Percentiles rank a stretch among this genome's conserved stretches.
These are phyloP conservation scores for Neoitamus cyanurus DNA, from an alignment of 2,888 invertebrate genomes.

Conservation along the genomic window DNA sequence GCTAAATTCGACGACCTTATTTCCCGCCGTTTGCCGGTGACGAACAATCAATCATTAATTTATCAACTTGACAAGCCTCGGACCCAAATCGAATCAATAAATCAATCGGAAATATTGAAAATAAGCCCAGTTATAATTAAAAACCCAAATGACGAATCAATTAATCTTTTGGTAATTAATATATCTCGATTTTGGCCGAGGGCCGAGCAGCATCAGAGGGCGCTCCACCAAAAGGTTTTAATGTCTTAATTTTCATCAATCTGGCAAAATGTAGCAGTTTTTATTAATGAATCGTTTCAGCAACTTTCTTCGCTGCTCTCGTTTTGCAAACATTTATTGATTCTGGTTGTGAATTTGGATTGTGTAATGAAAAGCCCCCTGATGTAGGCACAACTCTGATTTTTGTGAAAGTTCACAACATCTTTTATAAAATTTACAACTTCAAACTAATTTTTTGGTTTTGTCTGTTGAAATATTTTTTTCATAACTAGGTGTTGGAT, in stretches of 20 bases:
- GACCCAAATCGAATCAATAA: slow-evolving; percentile 30
- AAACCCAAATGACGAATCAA: slow-evolving; percentile 16
- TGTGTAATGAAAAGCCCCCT: too few species aligned
- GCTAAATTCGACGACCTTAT: not conserved
- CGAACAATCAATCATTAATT: slow-evolving; percentile 35
- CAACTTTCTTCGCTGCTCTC: not conserved
- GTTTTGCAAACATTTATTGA: too few species aligned
- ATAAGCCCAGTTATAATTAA: slow-evolving; percentile 14
- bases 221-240: not conserved
- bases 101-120: slow-evolving; percentile 15
- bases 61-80: slow-evolving; percentile 24
- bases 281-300: not conserved
- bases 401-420: too few species aligned
- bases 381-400: too few species aligned
- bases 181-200: not conserved
- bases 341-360: too few species aligned
- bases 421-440: too few species aligned
- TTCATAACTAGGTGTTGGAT: too few species aligned
- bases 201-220: not conserved
- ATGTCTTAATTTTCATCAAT: not conserved
- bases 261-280: not conserved
- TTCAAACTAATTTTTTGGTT: too few species aligned
- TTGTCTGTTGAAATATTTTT: too few species aligned
- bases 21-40: not conserved
- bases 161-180: slow-evolving; percentile 27